Evolutionary conservation across 2,797 vertebrate genomes (phyloP), one percentile per base, ranked within the genome.

Genomic region (Channallabes apus): DNA sequence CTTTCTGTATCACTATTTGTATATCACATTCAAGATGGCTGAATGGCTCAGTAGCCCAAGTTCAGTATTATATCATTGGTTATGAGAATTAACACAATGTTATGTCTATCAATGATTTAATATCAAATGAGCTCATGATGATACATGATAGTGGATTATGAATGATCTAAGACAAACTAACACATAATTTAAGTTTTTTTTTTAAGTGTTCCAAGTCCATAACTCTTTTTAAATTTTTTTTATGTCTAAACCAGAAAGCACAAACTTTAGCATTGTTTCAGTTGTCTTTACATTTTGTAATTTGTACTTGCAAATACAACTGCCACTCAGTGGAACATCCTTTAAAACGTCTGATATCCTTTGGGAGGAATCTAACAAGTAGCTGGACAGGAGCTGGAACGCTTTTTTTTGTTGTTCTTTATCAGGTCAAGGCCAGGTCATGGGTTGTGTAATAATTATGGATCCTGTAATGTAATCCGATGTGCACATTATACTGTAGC

Each of bases 281-380:
- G 41, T 71, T 71, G 7, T n/a, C 18, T 4, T 46, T 46, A 46
- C 41, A 11, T 46, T 72, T 22, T n/a, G 12, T 72, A 68, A 27
- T 27, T 64, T 64, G 62, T 64, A 64, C 24, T 69, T 35, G 67
- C n/a, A 67, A 80, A 85, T 85, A 80, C 58, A 38, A 15, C 83
- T 61, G 59, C 38, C 72, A 32, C 14, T 64, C 35, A 80, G 38
- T 11, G 7, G n/a, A 46, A 71, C 18, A 29, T 84, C 24, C n/a
- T 27, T 73, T 51, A 83, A 65, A 51, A 72, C 35, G 65, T 82
- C 54, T 22, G 8, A 65, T 29, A 35, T n/a, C 20, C 11, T 17
- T 4, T 17, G 2, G 82, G n/a, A 35, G 6, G 6, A 35, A 11
- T n/a, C 22, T 1, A 29, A 4, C 12, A 51, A 67, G 29, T 46